phyloP scores from a whole-genome alignment of 2,888 invertebrate genomes.

The Eupithecia subfuscata region DNA sequence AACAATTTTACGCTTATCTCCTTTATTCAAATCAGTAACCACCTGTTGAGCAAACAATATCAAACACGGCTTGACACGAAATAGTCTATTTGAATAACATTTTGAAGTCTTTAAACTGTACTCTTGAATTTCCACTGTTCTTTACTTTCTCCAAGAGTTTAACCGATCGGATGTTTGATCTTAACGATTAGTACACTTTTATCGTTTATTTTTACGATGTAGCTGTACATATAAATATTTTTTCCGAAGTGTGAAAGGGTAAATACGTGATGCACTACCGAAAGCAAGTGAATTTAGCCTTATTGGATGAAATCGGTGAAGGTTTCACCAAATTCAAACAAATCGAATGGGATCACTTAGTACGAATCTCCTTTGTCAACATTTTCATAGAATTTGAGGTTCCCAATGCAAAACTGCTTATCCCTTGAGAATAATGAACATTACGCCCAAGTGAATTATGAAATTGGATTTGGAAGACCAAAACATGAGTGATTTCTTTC shows the following conservation, averaged over 20 bases:
- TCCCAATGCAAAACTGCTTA: no score
- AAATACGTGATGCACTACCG: no score
- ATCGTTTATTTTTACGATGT: slow-evolving; percentile 7
- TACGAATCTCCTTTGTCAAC: no score
- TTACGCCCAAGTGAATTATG: no score
- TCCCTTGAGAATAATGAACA: no score
- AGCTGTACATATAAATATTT: not conserved
- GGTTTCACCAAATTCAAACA: no score
- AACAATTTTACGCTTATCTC: not conserved
- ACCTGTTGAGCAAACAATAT: slow-evolving; percentile 30
- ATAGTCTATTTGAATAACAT: slow-evolving; percentile 11
- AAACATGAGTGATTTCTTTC: no score
- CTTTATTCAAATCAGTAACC: slow-evolving; percentile 27
- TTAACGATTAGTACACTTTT: not conserved
- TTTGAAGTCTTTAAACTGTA: slow-evolving; percentile 16
- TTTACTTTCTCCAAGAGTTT: not conserved
- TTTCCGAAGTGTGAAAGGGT: not conserved
- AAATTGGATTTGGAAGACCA: no score
- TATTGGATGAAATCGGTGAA: no score
- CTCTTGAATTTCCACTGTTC: not conserved
- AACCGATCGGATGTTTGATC: not conserved
- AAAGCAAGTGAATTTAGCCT: no score
- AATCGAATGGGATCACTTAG: no score
- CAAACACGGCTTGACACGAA: slow-evolving; percentile 22
- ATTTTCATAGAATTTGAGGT: no score